Percentiles rank a stretch among this genome's conserved stretches.
phyloP scores from a whole-genome alignment of 2,113 vertebrate species.

The Albula goreensis region DNA sequence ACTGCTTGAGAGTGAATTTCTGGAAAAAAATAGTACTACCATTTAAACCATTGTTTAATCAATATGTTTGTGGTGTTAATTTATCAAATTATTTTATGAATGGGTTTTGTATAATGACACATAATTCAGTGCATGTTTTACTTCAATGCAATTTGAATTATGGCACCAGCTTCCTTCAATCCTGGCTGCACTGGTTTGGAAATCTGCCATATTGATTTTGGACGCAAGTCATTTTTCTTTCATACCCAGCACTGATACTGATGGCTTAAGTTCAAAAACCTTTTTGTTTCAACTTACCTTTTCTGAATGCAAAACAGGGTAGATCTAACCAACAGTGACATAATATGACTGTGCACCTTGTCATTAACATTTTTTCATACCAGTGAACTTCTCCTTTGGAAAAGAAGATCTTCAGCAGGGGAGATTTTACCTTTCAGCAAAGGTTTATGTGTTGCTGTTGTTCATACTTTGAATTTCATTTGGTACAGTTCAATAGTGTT shows the following conservation, averaged over 20 bases:
- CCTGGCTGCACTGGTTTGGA: conserved; percentile 6
- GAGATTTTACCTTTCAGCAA: neutral
- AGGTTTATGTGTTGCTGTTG: neutral
- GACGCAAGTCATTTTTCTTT: neutral
- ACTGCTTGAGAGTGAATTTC: neutral
- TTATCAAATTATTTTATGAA: neutral
- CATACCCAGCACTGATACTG: neutral
- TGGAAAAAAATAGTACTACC: neutral
- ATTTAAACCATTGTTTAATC: neutral
- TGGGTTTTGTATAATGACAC: neutral
- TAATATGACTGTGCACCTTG: neutral
- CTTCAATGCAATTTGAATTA: neutral
- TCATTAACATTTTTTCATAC: neutral
- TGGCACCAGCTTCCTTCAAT: neutral
- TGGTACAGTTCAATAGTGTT: conserved; percentile 23
- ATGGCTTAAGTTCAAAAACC: conserved; percentile 9
- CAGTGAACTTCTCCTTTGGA: neutral
- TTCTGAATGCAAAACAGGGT: neutral
- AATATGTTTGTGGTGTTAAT: conserved; percentile 17
- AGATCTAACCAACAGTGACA: neutral
- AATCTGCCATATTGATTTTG: neutral
- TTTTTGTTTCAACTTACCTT: neutral
- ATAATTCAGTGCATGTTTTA: conserved; percentile 9
- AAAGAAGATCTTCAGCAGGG: neutral
- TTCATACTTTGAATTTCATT: conserved; percentile 39